Base-by-base conservation (phyloP, 1,140 invertebrate genomes). In the Manduca sexta region DNA sequence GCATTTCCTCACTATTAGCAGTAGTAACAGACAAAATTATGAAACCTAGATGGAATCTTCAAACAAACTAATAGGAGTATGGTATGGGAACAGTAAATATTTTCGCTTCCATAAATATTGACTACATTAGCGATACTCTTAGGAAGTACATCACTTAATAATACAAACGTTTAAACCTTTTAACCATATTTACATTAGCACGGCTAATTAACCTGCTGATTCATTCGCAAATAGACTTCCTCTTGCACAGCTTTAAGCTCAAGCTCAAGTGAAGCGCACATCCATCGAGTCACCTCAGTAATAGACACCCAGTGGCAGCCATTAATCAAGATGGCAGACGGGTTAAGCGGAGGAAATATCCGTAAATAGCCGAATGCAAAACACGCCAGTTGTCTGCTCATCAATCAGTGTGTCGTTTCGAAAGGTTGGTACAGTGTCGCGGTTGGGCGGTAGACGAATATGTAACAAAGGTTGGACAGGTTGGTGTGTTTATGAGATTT, bases 301-400 rank as follows among this genome's bases (percentile, higher is more conserved):
- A 75, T 77, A 74, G 77, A 68, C 72, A 69, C 66, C 65, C 64
- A 58, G 61, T 70, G 60, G 64, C 50, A 50, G 41, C 61, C 76
- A 83, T 83, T 79, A 78, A 83, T 83, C 79, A 83, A 60, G 49
- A 51, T 56, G 60, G 66, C 62, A 76, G 73, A 76, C 76, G 79
- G 71, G 76, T 75, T 80, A 76, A 78, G 74, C 74, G 69, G 61
- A 80, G 79, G 79, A 83, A 80, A 77, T 79, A 69, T 74, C 71
- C 75, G 79, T 83, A 83, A 83, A 83, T 81, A 83, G 75, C 71
- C 77, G 64, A 82, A 83, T 80, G 75, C 79, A 83, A 83, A 83
- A 80, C 71, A 73, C 66, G 69, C 60, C 67, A 75, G 74, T 79
- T 76, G 76, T 76, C 74, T 56, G 68, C 69, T 74, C 79, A 83